Conservation (phyloP, 2,113 vertebrate species). For the Triplophysa dalaica region DNA sequence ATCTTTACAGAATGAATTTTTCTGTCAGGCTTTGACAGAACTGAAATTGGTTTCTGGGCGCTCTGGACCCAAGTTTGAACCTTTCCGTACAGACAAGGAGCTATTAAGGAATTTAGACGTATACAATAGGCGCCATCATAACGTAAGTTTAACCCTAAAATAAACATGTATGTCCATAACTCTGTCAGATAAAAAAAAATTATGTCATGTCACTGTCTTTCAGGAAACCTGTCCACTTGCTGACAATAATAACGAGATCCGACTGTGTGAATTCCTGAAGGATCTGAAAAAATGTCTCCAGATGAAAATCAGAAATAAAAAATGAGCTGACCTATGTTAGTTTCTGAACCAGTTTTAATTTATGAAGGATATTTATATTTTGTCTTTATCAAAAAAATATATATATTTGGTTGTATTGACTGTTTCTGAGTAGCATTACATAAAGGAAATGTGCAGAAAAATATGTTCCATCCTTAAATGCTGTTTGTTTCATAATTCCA, state of each 20-base stretch:
- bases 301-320: neutral
- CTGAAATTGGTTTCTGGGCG: neutral
- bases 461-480: neutral
- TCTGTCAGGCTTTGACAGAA: conserved; percentile 60
- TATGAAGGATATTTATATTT: conserved; percentile 31
- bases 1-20: conserved; percentile 53
- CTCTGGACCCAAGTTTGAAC: rapidly evolving
- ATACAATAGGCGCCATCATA: rapidly evolving
- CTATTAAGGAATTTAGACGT: neutral
- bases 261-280: neutral
- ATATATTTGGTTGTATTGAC: neutral
- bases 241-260: neutral
- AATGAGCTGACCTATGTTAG: neutral
- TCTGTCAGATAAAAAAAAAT: neutral
- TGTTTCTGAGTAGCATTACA: neutral
- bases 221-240: conserved; percentile 27
- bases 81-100: rapidly evolving
- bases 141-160: conserved; percentile 24
- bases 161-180: neutral
- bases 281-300: neutral
- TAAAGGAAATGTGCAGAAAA: neutral
- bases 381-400: neutral
- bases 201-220: conserved; percentile 7
- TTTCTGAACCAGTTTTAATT: conserved; percentile 16
- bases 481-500: neutral